Base-by-base conservation (phyloP, 2,888 invertebrate genomes). In the Yponomeuta plumbellus region DNA sequence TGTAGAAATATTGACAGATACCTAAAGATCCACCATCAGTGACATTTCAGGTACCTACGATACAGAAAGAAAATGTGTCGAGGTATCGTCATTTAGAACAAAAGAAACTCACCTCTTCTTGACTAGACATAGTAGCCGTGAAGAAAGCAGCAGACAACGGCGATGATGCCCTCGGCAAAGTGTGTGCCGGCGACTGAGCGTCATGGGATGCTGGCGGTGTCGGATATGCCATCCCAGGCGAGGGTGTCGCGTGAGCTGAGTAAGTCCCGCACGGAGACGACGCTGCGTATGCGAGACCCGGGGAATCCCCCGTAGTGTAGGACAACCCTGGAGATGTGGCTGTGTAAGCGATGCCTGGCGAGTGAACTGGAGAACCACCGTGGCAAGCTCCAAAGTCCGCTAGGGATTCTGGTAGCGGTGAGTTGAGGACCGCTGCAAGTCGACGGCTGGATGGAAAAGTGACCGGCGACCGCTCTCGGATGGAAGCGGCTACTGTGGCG, bases 131-230 rank as follows among this genome's bases (percentile, higher is more conserved):
- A 17, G 96, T 95, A 57, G 94, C 94, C 62, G 96, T 96, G 80
- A 96, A 97, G 81, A 96, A 97, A 6, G 96, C 96, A 67, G 96
- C 96, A 11, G 96, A 96, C 17, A 96, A 85, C 1, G 96, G 96
- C 2, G 96, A 96, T 10, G 96, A 96, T 0, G 95, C 94, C 69
- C 96, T 94, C 17, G 95, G 94, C 2, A 94, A 94, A 10, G 87
- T 83, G 67, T 89, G 88, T 11, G 86, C 85, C 69, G 94, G 95
- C 70, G 94, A 94, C 68, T 95, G 94, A 23, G 96, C 96, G 86
- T 96, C 97, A 74, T 96, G 96, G 73, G 96, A 97, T 1, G 97
- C 96, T 5, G 97, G 97, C 23, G 97, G 97, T 11, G 97, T 97
- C 2, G 97, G 97, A 79, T 97, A 97, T 23, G 96, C 83, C 58